These are phyloP conservation scores for Corvus cornix DNA, from an alignment of 2,113 vertebrate species.

Conservation along the genomic window DNA sequence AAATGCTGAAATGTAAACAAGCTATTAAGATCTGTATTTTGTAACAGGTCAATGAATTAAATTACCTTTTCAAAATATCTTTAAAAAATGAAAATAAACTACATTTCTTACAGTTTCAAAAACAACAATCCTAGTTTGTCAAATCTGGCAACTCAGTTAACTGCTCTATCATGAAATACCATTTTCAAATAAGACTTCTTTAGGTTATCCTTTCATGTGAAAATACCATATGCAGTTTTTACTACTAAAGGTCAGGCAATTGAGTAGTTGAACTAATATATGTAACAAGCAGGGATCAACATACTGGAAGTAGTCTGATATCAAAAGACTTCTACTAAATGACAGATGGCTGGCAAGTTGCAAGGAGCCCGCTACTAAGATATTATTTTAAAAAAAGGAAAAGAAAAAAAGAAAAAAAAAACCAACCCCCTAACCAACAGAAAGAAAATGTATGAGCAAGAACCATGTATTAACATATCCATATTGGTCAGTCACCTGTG, in stretches of 20 bases:
- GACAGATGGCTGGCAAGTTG: constrained; percentile 34
- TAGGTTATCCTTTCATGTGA: neutral
- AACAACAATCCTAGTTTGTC: neutral
- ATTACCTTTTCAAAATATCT: neutral
- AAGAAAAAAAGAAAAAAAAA: neutral
- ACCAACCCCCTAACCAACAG: neutral
- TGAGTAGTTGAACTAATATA: neutral
- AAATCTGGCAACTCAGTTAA: neutral
- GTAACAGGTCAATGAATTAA: neutral
- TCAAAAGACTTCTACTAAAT: constrained; percentile 24
- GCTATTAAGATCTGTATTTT: neutral
- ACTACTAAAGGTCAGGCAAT: neutral
- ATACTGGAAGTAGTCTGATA: neutral
- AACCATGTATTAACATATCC: constrained; percentile 22
- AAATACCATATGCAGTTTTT: neutral
- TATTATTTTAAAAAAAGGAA: neutral
- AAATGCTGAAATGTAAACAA: neutral
- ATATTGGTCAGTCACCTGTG: constrained; percentile 19
- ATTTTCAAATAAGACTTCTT: neutral
- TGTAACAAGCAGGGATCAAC: neutral
- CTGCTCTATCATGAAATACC: neutral
- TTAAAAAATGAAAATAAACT: neutral
- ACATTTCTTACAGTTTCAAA: neutral
- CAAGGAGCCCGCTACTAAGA: neutral
- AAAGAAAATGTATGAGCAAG: neutral